Base-by-base conservation (phyloP, 2,113 vertebrate genomes). In the Tor tambroides region DNA sequence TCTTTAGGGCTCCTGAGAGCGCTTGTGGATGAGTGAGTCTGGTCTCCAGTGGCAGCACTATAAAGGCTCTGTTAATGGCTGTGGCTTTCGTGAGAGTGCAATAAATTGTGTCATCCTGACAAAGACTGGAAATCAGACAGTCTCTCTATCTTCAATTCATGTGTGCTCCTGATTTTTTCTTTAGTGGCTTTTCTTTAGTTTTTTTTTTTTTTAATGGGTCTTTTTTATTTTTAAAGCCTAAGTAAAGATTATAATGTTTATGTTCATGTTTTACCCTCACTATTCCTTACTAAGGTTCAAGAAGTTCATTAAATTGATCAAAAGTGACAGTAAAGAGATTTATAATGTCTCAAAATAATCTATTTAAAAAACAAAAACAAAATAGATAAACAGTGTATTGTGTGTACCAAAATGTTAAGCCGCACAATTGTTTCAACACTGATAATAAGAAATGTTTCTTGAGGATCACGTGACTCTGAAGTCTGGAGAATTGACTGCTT, bases 21-120 rank as follows among this genome's bases (percentile, higher is more conserved):
- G 61, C 43, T 56, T 32, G 5, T 41, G 74, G 23, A 74, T 84
- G 63, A 49, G 74, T 30, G 75, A 38, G 49, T 82, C 8, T n/a
- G 80, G 72, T 79, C 76, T 54, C 30, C 43, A 79, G 85, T 65
- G 63, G 49, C 78, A 82, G 81, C 65, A 80, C 74, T 84, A 71
- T 80, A 81, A 86, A 89, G 61, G 12, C 49, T 72, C 26, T 88
- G 74, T 72, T 88, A 84, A 84, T 86, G 80, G 65, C 80, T 51
- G 61, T 59, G 65, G 74, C 63, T 82, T 86, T 83, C 74, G 59
- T 78, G 74, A 78, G 28, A 61, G 76, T 85, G 87, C 76, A 80
- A 79, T 86, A 83, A 84, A 86, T 35, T 79, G 28, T 79, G 32
- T 59, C 76, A 21, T 38, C 54, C 71, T 69, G 76, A 85, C 59